phyloP scores from a whole-genome alignment of 2,797 vertebrate genomes.

The Acanthis flammea region DNA sequence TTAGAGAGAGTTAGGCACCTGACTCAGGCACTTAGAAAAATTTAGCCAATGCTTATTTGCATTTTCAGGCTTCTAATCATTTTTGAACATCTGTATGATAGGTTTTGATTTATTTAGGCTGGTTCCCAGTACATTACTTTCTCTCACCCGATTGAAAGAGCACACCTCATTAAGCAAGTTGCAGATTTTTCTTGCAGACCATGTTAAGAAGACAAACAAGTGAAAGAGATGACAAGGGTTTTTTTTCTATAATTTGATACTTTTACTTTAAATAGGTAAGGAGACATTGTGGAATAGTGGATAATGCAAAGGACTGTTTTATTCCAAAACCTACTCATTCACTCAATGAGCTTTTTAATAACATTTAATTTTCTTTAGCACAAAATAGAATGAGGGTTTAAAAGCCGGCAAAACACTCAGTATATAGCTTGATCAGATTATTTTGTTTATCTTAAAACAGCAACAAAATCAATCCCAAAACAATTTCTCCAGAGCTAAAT shows the following conservation, averaged over 20 bases:
- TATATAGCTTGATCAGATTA: not conserved
- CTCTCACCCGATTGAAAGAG: not conserved
- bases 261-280: not conserved
- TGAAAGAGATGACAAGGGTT: not conserved
- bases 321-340: not conserved
- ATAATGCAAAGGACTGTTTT: not conserved
- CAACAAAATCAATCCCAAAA: not conserved
- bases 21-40: not conserved
- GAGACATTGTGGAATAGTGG: not conserved
- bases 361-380: not conserved
- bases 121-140: not conserved
- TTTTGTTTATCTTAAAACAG: not conserved
- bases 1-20: not conserved
- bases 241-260: not conserved
- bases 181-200: not conserved
- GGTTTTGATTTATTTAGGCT: constrained; percentile 19
- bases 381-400: not conserved
- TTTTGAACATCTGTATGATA: constrained; percentile 7
- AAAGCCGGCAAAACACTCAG: not conserved
- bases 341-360: not conserved
- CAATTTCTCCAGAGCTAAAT: not conserved
- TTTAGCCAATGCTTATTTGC: not conserved
- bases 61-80: constrained; percentile 5
- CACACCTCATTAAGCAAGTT: not conserved
- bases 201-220: not conserved